These are phyloP conservation scores for Enteromius argenteus DNA, from an alignment of 2,797 vertebrate species.

Conservation along the genomic window DNA sequence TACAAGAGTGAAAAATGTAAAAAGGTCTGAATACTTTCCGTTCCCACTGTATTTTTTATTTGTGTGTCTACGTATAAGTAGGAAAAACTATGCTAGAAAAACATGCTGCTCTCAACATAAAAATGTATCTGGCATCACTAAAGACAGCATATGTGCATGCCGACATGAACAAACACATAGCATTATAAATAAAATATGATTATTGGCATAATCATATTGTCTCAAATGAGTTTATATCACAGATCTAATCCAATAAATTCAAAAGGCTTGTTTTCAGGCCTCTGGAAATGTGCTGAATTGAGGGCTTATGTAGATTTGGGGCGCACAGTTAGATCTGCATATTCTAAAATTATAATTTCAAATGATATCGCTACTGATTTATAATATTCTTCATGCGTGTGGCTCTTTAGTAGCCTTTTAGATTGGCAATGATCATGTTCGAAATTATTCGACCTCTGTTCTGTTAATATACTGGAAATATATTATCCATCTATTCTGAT, in stretches of 20 bases:
- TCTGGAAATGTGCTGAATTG: background rate
- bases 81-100: background rate
- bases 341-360: background rate
- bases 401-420: background rate
- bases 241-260: background rate
- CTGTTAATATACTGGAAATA: background rate
- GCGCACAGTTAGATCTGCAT: background rate
- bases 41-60: background rate
- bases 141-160: conserved; percentile 5
- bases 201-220: background rate
- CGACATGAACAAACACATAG: background rate
- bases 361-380: background rate
- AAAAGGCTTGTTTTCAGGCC: no score
- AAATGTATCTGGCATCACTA: background rate
- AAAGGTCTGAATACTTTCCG: no score
- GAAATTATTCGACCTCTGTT: background rate
- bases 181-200: background rate
- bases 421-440: background rate
- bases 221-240: background rate
- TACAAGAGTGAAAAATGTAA: no score
- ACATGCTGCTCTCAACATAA: background rate
- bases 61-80: background rate
- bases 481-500: background rate
- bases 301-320: background rate
- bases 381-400: background rate